Conservation (phyloP, 2,113 vertebrate genomes). For the Aegotheles bennettii region DNA sequence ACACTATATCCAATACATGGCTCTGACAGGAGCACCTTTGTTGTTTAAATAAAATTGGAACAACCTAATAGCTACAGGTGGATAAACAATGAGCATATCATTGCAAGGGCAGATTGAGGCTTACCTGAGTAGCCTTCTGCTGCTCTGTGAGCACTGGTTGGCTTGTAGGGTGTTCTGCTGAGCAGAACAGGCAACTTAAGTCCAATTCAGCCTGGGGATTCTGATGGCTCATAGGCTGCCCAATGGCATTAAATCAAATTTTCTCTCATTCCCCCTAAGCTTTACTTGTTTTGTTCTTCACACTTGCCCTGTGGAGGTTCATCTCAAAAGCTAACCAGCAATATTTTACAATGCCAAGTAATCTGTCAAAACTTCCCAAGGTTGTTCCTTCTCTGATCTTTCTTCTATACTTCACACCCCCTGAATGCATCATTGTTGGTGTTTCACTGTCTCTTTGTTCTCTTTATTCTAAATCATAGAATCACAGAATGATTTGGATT, state of each 20-base stretch:
- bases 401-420: neutral
- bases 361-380: neutral
- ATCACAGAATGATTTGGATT: too few species aligned
- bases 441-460: neutral
- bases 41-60: neutral
- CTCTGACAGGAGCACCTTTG: neutral
- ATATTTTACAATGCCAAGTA: neutral
- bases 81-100: neutral
- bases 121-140: neutral
- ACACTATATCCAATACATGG: neutral
- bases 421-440: neutral
- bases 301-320: neutral
- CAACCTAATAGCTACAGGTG: neutral
- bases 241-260: neutral
- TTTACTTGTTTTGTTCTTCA: neutral
- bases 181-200: neutral
- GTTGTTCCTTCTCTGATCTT: neutral
- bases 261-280: fast-evolving
- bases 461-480: neutral
- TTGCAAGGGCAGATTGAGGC: neutral
- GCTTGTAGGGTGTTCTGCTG: neutral
- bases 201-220: neutral
- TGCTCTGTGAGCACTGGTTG: neutral
- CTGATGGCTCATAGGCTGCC: neutral
- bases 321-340: neutral